Evolutionary conservation across 1,140 invertebrate genomes (phyloP).

Genomic region (Drosophila yakuba): DNA sequence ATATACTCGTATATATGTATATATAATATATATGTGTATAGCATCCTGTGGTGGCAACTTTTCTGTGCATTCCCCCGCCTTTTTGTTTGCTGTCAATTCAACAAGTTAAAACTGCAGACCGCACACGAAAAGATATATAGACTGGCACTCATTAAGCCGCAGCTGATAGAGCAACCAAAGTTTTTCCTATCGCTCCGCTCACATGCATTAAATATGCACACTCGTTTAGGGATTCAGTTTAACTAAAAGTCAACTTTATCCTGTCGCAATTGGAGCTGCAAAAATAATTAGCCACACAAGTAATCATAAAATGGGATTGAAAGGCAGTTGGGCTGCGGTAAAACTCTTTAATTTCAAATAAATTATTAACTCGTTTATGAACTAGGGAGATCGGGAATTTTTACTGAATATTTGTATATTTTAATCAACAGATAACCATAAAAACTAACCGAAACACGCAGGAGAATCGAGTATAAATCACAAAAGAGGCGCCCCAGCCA

Average conservation of each 20-base stretch:
- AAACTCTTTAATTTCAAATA: neutral
- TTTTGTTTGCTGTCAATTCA: constrained; percentile 15
- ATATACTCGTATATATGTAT: constrained; percentile 6
- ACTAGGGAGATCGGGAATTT: too few relatives aligned
- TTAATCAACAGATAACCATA: neutral
- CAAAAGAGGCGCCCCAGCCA: neutral
- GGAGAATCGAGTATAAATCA: constrained; percentile 18
- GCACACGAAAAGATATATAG: constrained; percentile 9
- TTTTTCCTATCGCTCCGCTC: neutral
- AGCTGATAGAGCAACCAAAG: constrained; percentile 24
- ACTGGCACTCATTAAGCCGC: constrained; percentile 20
- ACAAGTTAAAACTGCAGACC: constrained; percentile 30
- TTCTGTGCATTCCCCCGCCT: constrained; percentile 18
- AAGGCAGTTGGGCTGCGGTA: neutral
- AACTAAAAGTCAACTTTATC: constrained; percentile 19
- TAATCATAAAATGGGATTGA: neutral
- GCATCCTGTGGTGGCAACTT: constrained; percentile 33
- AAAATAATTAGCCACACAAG: constrained; percentile 18
- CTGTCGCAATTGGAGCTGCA: constrained; percentile 14
- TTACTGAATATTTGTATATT: too few relatives aligned
- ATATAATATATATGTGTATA: neutral
- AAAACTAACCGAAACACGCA: constrained; percentile 12
- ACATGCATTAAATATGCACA: constrained; percentile 17
- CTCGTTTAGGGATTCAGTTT: neutral
- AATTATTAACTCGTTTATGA: constrained; percentile 8